Percentiles rank a stretch among this genome's conserved stretches.
These are phyloP conservation scores for Ennomos fuscantarius DNA, from an alignment of 2,888 invertebrate species.

Conservation along the genomic window DNA sequence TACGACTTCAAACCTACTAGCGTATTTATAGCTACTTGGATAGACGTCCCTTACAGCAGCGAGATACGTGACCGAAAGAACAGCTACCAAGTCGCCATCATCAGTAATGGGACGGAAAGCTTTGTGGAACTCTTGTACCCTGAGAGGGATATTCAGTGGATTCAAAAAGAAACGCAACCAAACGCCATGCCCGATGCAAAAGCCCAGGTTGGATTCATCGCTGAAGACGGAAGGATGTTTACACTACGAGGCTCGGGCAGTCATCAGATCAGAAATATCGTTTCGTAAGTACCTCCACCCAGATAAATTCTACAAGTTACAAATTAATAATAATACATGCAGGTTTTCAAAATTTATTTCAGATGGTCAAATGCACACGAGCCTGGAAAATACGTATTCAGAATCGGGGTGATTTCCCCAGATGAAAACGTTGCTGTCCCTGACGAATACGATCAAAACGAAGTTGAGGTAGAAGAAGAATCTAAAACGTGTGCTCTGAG, in stretches of 20 bases:
- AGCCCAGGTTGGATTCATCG: conserved; percentile 96
- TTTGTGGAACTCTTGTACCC: conserved; percentile 96
- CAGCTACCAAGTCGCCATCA: conserved; percentile 91
- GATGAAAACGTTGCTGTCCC: conserved; percentile 88
- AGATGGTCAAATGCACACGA: conserved; percentile 95
- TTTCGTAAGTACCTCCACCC: conserved; percentile 85
- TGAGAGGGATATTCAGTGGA: conserved; percentile 96
- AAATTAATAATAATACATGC: neutral
- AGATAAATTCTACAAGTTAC: conserved; percentile 1
- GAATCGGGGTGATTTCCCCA: conserved; percentile 89
- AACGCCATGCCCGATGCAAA: conserved; percentile 94
- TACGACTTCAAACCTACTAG: conserved; percentile 90
- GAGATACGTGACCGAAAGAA: conserved; percentile 91
- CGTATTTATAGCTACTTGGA: conserved; percentile 96
- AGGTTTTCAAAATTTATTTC: conserved; percentile 25
- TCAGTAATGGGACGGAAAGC: conserved; percentile 91
- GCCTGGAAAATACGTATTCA: conserved; percentile 94
- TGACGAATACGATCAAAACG: conserved; percentile 82
- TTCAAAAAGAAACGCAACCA: conserved; percentile 91
- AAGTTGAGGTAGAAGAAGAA: conserved; percentile 75
- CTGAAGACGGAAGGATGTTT: conserved; percentile 91
- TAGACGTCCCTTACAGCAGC: conserved; percentile 92
- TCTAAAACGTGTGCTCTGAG: conserved; percentile 86
- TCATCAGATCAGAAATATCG: conserved; percentile 92
- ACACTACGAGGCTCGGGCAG: conserved; percentile 95